Evolutionary conservation across 2,113 vertebrate species (phyloP).

Genomic region (Rhinoptilus africanus): DNA sequence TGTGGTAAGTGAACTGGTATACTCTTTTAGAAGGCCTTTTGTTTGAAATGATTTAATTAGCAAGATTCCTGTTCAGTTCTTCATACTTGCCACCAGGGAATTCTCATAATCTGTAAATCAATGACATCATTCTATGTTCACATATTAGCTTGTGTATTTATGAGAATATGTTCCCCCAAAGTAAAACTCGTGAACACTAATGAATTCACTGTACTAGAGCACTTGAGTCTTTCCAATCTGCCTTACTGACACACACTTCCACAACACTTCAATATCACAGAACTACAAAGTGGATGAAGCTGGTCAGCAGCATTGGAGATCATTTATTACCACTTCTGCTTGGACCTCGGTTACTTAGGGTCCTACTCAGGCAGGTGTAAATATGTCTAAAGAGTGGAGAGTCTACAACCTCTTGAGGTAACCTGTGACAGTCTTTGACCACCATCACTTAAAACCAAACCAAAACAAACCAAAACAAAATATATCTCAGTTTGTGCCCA

Average conservation of each 20-base stretch:
- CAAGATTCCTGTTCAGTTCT: not conserved
- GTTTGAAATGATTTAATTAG: not conserved
- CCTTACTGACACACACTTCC: fast-evolving
- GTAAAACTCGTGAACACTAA: not conserved
- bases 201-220: not conserved
- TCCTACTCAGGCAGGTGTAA: not conserved
- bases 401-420: not conserved
- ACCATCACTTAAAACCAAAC: not conserved
- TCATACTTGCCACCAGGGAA: not conserved
- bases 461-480: not conserved
- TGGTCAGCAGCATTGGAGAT: not conserved
- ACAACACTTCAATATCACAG: not conserved
- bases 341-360: not conserved
- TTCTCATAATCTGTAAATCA: not conserved
- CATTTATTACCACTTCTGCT: not conserved
- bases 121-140: not conserved
- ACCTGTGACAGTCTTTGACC: not conserved
- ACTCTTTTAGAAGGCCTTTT: not conserved
- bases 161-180: not conserved
- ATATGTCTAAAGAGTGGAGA: not conserved
- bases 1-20: not conserved
- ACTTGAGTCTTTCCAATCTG: not conserved
- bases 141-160: not conserved
- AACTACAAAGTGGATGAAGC: not conserved
- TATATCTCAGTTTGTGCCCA: not conserved